Evolutionary conservation across 2,888 invertebrate genomes (phyloP).

Genomic region (Copidosoma aretas): DNA sequence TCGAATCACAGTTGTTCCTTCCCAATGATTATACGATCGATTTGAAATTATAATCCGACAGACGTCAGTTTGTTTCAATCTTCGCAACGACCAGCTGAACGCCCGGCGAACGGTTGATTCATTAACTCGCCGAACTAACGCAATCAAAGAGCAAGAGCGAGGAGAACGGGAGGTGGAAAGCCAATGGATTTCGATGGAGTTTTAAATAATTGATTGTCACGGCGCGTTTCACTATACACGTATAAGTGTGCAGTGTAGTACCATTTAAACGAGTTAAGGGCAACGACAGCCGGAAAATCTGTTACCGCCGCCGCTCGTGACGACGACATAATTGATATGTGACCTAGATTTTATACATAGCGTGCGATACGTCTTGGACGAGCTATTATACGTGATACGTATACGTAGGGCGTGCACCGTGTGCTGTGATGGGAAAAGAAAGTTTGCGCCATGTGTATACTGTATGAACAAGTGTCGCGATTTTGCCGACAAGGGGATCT

Average conservation of each 20-base stretch:
- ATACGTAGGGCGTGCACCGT: background rate
- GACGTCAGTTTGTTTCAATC: no score
- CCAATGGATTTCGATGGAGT: background rate
- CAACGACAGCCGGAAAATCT: conserved; percentile 27
- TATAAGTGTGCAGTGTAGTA: no score
- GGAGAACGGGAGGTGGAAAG: background rate
- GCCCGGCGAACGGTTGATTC: no score
- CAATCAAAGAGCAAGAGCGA: background rate
- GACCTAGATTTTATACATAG: conserved; percentile 30
- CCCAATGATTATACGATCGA: no score
- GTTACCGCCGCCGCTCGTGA: background rate
- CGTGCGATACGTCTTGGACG: background rate
- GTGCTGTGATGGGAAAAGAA: no score
- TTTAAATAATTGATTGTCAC: conserved; percentile 13
- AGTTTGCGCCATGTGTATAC: no score
- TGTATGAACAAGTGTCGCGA: no score
- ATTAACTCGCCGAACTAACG: background rate
- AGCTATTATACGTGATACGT: background rate
- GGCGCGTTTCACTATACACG: background rate
- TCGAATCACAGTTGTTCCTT: no score
- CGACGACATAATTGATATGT: conserved; percentile 29
- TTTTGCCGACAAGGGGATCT: no score
- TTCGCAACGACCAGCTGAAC: no score
- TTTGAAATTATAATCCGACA: no score
- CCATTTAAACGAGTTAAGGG: conserved; percentile 3